Evolutionary conservation across 2,797 vertebrate genomes (phyloP), one percentile per base, ranked within the genome.

Genomic region (Pachyuromys duprasi): DNA sequence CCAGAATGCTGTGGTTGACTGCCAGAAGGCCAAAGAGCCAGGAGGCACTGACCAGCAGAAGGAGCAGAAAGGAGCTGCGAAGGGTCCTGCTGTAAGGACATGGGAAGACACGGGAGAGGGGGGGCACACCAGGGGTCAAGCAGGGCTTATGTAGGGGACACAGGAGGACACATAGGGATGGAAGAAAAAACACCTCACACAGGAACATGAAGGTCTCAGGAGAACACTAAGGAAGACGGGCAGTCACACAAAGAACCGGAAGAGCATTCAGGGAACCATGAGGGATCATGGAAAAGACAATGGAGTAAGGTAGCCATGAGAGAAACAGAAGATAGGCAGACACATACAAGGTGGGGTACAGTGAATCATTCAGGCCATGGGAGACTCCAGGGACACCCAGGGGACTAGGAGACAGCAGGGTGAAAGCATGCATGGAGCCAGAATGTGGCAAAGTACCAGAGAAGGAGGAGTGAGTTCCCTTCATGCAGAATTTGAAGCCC

Each of bases 1-100:
- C 99, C 98, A 99, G 98, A 98, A 99, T 98, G 98, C 99, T 99
- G 99, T 99, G 99, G 99, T 99, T 99, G 97, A 99, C 99, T 65
- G 99, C 99, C 99, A 99, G 99, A 95, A 99, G 99, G 94, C 99
- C 99, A 98, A 99, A 99, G 89, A 99, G 99, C 99, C 99, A 99
- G 98, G 99, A 99, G 98, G 99, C 99, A 90, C 99, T 99, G 98
- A 99, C 99, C 96, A 99, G 98, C 97, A 99, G 99, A 97, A 99
- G 98, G 93, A 99, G 99, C 97, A 99, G 98, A 98, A 99, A 99
- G 98, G 99, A 99, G 97, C 99, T 99, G 86, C 99, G 99, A 96
- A 99, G 99, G 86, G 99, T 99, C 93, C 98, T 99, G 99, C 98
- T 97, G 97, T 72, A 95, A 96, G 97, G 94, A 98, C 96, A 53